Evolutionary conservation across 2,888 invertebrate genomes (phyloP).

Genomic region (Electrophaes corylata): DNA sequence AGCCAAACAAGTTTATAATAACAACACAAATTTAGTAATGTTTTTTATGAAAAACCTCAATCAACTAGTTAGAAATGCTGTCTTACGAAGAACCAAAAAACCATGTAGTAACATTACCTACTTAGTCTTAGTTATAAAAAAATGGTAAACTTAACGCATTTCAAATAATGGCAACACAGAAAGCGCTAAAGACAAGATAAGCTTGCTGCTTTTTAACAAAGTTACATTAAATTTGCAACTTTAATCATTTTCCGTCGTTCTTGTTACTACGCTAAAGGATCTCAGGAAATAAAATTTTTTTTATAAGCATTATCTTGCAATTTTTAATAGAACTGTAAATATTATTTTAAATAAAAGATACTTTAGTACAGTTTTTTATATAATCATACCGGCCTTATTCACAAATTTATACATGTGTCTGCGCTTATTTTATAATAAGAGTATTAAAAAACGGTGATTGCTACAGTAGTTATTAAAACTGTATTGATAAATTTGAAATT

Average conservation of each 20-base stretch:
- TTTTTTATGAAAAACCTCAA: neutral
- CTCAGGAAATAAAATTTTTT: constrained; percentile 11
- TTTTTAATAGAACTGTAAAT: neutral
- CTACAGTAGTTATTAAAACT: too few relatives aligned
- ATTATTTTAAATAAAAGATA: too few relatives aligned
- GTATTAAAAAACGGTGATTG: too few relatives aligned
- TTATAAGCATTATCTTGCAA: neutral
- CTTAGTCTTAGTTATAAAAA: too few relatives aligned
- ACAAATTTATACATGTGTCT: too few relatives aligned
- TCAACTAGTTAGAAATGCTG: neutral
- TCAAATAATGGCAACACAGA: constrained; percentile 10
- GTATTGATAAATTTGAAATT: too few relatives aligned
- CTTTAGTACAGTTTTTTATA: too few relatives aligned
- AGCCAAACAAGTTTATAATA: neutral
- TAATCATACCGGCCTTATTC: too few relatives aligned
- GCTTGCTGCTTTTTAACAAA: constrained; percentile 18
- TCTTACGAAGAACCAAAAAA: neutral
- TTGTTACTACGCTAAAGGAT: constrained; percentile 7
- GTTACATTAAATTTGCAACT: constrained; percentile 22
- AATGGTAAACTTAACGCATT: neutral
- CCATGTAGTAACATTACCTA: neutral
- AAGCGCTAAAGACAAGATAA: constrained; percentile 19
- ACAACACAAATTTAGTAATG: neutral
- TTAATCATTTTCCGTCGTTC: constrained; percentile 9
- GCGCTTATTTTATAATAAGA: too few relatives aligned